Conservation (phyloP, 1,140 invertebrate genomes). For the Acromyrmex echinatior region DNA sequence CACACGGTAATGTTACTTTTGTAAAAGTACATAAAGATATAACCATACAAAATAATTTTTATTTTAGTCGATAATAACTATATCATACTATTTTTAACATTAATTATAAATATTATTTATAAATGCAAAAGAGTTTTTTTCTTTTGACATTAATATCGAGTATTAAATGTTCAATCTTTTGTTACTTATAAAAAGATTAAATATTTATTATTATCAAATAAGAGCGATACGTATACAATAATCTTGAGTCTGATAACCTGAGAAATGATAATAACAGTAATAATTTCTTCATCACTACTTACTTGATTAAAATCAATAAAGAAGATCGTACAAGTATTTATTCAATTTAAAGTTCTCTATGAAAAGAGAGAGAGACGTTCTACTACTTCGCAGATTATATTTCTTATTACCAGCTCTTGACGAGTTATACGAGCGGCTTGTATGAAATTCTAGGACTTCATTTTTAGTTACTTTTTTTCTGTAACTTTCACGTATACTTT, state of each 20-base stretch:
- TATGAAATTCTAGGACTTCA: constrained; percentile 25
- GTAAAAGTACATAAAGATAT: neutral
- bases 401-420: constrained; percentile 10
- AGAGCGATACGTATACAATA: neutral
- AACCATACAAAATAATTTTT: neutral
- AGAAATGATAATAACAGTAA: neutral
- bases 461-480: constrained; percentile 25
- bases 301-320: constrained; percentile 1
- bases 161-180: neutral
- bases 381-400: constrained; percentile 1
- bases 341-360: neutral
- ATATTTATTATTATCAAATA: neutral
- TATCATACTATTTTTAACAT: neutral
- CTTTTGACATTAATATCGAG: neutral
- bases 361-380: neutral
- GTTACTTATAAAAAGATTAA: neutral
- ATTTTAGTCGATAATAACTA: neutral
- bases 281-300: neutral
- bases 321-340: constrained; percentile 1
- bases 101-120: constrained; percentile 1
- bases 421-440: neutral
- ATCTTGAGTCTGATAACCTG: neutral
- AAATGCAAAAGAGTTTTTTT: constrained; percentile 11
- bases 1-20: neutral
- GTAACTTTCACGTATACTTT: constrained; percentile 17